Evolutionary conservation across 2,797 vertebrate genomes (phyloP).

Genomic region (Dermochelys coriacea): DNA sequence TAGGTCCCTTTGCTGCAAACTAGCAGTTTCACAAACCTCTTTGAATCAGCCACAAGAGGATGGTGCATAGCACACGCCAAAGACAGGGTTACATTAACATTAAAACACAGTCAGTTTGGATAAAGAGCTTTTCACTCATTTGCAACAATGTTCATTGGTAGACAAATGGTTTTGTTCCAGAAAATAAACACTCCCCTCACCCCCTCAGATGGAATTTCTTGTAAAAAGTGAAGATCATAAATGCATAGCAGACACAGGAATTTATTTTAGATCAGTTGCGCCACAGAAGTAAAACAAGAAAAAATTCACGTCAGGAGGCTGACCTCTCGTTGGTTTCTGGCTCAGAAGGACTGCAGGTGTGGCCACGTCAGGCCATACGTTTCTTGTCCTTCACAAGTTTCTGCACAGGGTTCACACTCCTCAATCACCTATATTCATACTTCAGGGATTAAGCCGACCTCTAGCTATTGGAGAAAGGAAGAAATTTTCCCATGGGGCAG

Average conservation of each 20-base stretch:
- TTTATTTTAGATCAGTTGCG: background rate
- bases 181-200: background rate
- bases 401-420: background rate
- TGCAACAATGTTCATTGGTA: background rate
- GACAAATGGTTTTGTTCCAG: background rate
- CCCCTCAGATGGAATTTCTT: background rate
- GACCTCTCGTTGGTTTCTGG: background rate
- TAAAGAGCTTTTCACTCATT: background rate
- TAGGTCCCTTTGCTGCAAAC: background rate
- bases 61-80: background rate
- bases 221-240: background rate
- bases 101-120: background rate
- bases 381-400: background rate
- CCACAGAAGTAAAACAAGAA: background rate
- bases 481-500: background rate
- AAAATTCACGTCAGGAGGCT: background rate
- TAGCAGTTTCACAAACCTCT: background rate
- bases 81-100: background rate
- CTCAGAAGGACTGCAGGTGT: background rate
- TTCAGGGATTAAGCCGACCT: background rate
- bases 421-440: background rate
- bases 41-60: background rate
- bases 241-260: background rate
- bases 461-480: slow-evolving; percentile 18
- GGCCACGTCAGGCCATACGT: background rate